Percentiles rank a stretch among this genome's conserved stretches.
These are phyloP conservation scores for Torymus tubicola DNA, from an alignment of 2,888 invertebrate genomes.

Conservation along the genomic window DNA sequence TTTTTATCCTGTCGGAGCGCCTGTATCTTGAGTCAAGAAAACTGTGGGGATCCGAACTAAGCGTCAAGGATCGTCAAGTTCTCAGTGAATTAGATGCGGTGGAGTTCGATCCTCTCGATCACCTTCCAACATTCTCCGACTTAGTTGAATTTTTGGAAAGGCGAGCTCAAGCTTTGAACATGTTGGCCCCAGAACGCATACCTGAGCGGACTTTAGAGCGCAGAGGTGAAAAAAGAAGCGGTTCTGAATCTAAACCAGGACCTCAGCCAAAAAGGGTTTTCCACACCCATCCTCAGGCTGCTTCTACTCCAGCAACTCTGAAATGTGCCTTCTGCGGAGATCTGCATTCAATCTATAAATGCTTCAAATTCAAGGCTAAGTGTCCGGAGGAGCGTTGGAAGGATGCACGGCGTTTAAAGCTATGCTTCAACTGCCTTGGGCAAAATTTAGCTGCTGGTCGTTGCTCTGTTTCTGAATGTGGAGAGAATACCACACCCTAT, in stretches of 20 bases:
- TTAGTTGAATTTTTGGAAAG: slow-evolving; percentile 14
- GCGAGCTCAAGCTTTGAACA: background rate
- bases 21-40: slow-evolving; percentile 36
- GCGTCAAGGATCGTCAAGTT: background rate
- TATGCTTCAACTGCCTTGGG: slow-evolving; percentile 22
- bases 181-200: slow-evolving; percentile 1
- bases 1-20: slow-evolving; percentile 1
- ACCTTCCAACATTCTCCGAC: slow-evolving; percentile 3
- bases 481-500: no score
- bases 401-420: background rate
- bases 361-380: background rate
- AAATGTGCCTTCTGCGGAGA: background rate
- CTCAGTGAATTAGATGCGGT: background rate
- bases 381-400: background rate
- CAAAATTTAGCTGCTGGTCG: slow-evolving; percentile 7
- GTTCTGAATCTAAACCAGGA: background rate
- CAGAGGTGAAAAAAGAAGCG: background rate
- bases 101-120: background rate
- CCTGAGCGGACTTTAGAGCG: background rate
- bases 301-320: no score
- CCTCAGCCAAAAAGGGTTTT: background rate
- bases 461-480: background rate
- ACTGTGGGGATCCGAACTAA: slow-evolving; percentile 38
- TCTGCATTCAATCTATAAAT: background rate
- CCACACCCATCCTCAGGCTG: background rate